Conservation (phyloP, 2,113 vertebrate species). For the Ailurus styani region DNA sequence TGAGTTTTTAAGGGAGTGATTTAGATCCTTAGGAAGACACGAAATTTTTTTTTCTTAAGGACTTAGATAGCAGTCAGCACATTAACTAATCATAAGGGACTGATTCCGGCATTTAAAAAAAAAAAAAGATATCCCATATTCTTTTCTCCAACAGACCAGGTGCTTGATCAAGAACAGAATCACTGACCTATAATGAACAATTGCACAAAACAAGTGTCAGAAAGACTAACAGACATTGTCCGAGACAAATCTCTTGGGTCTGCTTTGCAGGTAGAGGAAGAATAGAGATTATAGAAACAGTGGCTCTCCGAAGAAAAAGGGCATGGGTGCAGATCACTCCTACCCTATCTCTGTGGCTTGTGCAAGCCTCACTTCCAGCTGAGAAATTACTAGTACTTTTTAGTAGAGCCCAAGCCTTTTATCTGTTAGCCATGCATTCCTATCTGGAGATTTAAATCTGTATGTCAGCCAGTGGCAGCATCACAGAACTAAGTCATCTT, state of each 20-base stretch:
- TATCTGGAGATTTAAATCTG: constrained; percentile 20
- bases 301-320: neutral
- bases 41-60: neutral
- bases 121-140: neutral
- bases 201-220: neutral
- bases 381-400: neutral
- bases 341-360: neutral
- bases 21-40: neutral
- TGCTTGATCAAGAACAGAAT: neutral
- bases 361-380: neutral
- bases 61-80: neutral
- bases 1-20: neutral
- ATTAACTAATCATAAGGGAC: neutral
- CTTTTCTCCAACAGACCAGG: neutral
- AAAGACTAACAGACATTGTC: neutral
- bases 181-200: neutral
- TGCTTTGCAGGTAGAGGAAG: neutral
- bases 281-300: neutral
- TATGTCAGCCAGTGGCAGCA: constrained; percentile 10
- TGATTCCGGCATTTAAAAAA: neutral
- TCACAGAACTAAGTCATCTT: constrained; percentile 2
- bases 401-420: neutral
- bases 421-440: neutral
- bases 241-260: neutral
- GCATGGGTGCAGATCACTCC: too few relatives aligned